phyloP scores from a whole-genome alignment of 2,113 vertebrate species.

The Corythaixoides concolor region DNA sequence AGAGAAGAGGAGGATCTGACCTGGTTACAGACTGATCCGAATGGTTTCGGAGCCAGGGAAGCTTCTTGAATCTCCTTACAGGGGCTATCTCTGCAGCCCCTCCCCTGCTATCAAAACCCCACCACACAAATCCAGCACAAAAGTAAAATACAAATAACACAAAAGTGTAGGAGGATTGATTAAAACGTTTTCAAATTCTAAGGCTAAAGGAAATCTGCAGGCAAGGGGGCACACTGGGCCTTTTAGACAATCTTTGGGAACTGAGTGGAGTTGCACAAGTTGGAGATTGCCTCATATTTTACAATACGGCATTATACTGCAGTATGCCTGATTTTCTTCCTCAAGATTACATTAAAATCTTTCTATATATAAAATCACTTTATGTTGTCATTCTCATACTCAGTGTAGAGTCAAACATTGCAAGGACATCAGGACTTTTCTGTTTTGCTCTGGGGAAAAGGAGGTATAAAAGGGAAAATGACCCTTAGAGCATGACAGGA shows the following conservation, averaged over 20 bases:
- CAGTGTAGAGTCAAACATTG: background rate
- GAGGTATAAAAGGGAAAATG: background rate
- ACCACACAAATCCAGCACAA: no score
- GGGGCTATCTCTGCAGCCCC: no score
- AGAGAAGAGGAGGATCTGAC: no score
- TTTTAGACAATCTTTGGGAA: background rate
- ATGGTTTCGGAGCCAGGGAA: no score
- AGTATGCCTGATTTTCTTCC: background rate
- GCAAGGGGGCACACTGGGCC: background rate
- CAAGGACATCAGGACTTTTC: background rate
- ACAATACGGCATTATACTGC: background rate
- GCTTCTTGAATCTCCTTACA: no score
- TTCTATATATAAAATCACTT: background rate
- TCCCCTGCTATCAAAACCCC: no score
- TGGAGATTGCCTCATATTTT: background rate
- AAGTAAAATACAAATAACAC: background rate
- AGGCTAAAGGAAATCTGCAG: background rate
- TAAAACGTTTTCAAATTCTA: background rate
- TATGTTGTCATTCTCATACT: background rate
- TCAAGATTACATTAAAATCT: background rate
- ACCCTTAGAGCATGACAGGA: background rate
- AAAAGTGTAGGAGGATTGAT: background rate
- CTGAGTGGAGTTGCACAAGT: background rate
- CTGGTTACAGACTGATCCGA: no score
- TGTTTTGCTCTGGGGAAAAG: background rate